phyloP scores from a whole-genome alignment of 2,888 invertebrate species.

The Idaea aversata region DNA sequence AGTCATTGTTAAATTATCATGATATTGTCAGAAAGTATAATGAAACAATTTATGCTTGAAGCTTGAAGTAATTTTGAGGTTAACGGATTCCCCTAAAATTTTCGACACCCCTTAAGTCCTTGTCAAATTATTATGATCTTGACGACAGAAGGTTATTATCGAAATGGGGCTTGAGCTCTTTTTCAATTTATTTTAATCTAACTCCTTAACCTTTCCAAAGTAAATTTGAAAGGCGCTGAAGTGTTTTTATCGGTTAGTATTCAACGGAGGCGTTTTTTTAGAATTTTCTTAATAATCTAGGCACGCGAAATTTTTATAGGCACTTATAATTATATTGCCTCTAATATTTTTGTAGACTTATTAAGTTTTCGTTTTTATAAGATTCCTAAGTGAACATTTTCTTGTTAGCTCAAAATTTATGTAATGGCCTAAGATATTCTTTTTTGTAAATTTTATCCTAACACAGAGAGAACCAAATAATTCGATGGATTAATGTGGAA shows the following conservation, averaged over 20 bases:
- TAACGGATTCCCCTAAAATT: not conserved
- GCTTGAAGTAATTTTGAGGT: not conserved
- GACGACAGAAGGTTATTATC: not conserved
- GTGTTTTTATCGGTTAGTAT: not conserved
- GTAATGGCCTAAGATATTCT: no score
- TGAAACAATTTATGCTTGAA: not conserved
- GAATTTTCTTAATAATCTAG: not conserved
- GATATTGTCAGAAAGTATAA: no score
- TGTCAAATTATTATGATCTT: not conserved
- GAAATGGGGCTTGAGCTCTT: not conserved
- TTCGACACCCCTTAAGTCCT: not conserved
- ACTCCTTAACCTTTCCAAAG: not conserved
- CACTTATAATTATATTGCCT: not conserved
- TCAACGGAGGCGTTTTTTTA: not conserved
- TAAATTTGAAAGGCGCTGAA: not conserved
- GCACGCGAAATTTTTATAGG: not conserved
- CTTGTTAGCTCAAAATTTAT: no score
- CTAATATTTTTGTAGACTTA: not conserved
- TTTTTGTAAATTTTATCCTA: no score
- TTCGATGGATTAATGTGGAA: no score
- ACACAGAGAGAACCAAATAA: no score
- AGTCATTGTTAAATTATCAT: no score
- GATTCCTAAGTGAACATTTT: no score
- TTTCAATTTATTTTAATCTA: constrained; percentile 1
- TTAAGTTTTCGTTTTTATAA: no score